Evolutionary conservation across 2,797 vertebrate genomes (phyloP), one percentile per base, ranked within the genome.

Genomic region (Trichosurus vulpecula): DNA sequence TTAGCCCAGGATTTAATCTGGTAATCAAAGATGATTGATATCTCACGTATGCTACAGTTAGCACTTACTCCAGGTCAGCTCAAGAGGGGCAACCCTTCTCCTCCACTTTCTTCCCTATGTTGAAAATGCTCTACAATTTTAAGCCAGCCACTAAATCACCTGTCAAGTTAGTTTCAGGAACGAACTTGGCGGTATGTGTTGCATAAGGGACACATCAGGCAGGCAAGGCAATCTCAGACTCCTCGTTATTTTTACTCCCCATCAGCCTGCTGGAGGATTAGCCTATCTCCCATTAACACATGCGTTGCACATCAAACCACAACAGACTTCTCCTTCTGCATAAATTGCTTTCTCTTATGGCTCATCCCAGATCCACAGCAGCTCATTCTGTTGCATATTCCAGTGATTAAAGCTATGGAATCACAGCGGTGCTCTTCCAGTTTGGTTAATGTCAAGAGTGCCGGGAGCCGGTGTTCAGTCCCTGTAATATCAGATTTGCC

Each of bases 361-460:
- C 12, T 96, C 53, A 51, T 93, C 35, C 93, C 41, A 81, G 92
- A 93, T 91, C 93, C 89, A 55, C 1, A 66, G 81, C 90, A 94
- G 61, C 58, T 96, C 92, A 96, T 97, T 96, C 97, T 92, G 30
- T 96, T 94, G 89, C 66, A 92, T 41, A n/a, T 96, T 97, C 91
- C 56, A 95, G 81, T 30, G 58, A 95, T 95, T 95, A 97, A 87
- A 92, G 47, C 54, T 95, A 25, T 11, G 16, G 52, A 98, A 94
- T 94, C 94, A 90, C 74, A 92, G 92, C 89, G 56, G 91, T 96
- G 51, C 54, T 97, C 90, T 96, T 97, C 96, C 51, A 92, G 74
- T 94, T 96, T 97, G 93, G 93, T 98, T 96, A 97, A 95, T 91
- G 91, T 89, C 54, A 74, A 87, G 91, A 97, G 19, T 14, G 57